A percentile compares a stretch with the other conserved stretches of the same genome.
Evolutionary conservation across 2,113 vertebrate species (phyloP).

Genomic region (Grammomys dolichurus): DNA sequence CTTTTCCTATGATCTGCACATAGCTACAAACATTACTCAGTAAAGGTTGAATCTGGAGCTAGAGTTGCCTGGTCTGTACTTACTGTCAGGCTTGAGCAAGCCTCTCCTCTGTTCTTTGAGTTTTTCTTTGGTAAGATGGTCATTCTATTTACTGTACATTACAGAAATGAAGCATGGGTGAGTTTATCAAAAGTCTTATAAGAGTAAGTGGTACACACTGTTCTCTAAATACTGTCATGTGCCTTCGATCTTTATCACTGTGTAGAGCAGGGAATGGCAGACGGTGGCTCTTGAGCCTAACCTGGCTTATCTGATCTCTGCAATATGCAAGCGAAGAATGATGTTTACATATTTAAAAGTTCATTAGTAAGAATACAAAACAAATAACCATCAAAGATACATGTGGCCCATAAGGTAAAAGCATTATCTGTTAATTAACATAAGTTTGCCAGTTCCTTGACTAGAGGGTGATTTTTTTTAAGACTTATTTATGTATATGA

Average conservation of each 20-base stretch:
- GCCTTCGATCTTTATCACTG: neutral
- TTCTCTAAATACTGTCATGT: neutral
- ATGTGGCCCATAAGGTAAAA: neutral
- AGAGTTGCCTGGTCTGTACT: neutral
- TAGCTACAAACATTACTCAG: neutral
- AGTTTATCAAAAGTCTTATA: neutral
- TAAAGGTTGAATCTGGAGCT: neutral
- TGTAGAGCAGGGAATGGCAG: neutral
- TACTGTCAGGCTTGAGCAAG: neutral
- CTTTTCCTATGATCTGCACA: neutral
- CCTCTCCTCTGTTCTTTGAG: neutral
- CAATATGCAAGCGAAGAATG: neutral
- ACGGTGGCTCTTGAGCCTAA: neutral
- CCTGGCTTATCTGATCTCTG: neutral
- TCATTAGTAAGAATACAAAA: neutral
- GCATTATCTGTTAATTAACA: neutral
- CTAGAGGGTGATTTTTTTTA: neutral
- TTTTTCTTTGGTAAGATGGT: neutral
- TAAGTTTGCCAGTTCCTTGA: neutral
- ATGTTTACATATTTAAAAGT: neutral
- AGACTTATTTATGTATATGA: too few species aligned
- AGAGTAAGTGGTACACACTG: neutral
- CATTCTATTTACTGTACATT: neutral
- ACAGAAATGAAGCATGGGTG: neutral
- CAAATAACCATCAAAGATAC: neutral